A percentile compares a stretch with the other conserved stretches of the same genome.
These are phyloP conservation scores for Antheraea pernyi DNA, from an alignment of 1,140 invertebrate species.

Conservation along the genomic window DNA sequence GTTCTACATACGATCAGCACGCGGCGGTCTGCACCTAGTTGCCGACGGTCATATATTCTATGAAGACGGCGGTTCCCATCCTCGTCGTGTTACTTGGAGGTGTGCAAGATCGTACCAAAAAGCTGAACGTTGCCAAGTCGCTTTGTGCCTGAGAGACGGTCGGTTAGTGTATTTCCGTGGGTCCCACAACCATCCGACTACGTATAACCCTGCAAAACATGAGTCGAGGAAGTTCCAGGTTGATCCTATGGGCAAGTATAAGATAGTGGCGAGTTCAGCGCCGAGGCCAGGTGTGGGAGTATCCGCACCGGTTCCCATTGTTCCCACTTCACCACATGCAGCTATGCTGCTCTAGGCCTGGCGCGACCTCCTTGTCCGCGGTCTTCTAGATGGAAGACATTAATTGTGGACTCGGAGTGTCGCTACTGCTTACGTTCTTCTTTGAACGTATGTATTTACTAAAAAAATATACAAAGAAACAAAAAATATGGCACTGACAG, in stretches of 20 bases:
- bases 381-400: constrained; percentile 58
- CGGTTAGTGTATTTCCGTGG: constrained; percentile 71
- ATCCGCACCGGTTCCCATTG: constrained; percentile 30
- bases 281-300: constrained; percentile 31
- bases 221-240: constrained; percentile 71
- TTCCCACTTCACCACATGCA: constrained; percentile 55
- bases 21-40: constrained; percentile 70
- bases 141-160: constrained; percentile 70
- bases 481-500: not conserved
- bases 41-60: constrained; percentile 76
- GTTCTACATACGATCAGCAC: constrained; percentile 76
- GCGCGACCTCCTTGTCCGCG: constrained; percentile 75
- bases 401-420: constrained; percentile 60
- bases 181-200: constrained; percentile 69
- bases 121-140: constrained; percentile 72
- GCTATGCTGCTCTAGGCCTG: constrained; percentile 70
- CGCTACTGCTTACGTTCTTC: constrained; percentile 27
- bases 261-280: constrained; percentile 61
- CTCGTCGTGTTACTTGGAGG: constrained; percentile 72
- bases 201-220: constrained; percentile 72
- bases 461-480: not conserved
- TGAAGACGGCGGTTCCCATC: constrained; percentile 73
- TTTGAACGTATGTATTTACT: not conserved
- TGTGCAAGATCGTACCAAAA: constrained; percentile 75
- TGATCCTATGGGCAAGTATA: constrained; percentile 76